Percentiles rank a stretch among this genome's conserved stretches.
Conservation (phyloP, 2,113 vertebrate genomes). For the Oreochromis tanganicae region DNA sequence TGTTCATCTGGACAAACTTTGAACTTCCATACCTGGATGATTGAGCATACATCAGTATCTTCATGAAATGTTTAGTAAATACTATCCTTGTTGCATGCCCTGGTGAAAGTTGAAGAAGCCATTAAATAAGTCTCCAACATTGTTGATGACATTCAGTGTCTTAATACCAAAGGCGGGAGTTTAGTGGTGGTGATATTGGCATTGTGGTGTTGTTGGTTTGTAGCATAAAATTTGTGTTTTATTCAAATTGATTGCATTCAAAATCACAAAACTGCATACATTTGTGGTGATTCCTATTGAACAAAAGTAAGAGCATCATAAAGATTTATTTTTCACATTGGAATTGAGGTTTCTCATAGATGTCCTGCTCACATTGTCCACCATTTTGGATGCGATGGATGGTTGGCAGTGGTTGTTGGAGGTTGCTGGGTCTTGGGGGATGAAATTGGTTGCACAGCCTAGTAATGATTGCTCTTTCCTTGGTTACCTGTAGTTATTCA, state of each 20-base stretch:
- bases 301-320: fast-evolving
- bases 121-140: background rate
- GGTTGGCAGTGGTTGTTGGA: background rate
- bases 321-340: background rate
- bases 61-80: background rate
- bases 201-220: background rate
- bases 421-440: fast-evolving
- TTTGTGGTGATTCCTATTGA: background rate
- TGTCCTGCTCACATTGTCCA: background rate
- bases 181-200: background rate
- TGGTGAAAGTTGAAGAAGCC: background rate
- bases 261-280: background rate
- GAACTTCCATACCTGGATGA: background rate
- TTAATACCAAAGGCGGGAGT: background rate
- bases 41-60: background rate
- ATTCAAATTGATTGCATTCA: background rate
- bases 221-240: background rate
- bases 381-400: background rate
- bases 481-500: background rate
- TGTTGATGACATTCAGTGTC: background rate
- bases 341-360: background rate
- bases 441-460: background rate
- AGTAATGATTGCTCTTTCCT: background rate
- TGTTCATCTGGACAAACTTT: background rate
- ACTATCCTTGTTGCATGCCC: background rate